Conservation (phyloP, 1,140 invertebrate genomes). For the Amyelois transitella region DNA sequence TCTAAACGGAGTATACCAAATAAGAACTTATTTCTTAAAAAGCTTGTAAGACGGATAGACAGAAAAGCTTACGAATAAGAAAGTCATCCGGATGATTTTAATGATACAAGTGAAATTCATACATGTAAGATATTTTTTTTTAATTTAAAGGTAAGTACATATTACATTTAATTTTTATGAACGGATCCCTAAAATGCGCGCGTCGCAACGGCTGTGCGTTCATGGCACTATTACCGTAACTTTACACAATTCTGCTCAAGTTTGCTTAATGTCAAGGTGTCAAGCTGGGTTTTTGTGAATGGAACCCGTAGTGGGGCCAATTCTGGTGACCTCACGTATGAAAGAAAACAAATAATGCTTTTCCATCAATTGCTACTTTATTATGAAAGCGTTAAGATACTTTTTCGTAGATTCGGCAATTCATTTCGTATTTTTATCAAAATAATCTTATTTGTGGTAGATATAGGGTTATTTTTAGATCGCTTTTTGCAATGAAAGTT, state of each 20-base stretch:
- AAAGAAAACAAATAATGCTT: constrained; percentile 3
- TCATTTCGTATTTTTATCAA: neutral
- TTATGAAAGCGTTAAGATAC: neutral
- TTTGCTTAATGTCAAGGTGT: constrained; percentile 25
- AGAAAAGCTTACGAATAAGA: too few relatives aligned
- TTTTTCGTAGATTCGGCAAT: neutral
- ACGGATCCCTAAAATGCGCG: neutral
- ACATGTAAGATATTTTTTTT: too few relatives aligned
- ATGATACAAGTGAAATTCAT: too few relatives aligned
- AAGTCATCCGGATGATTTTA: too few relatives aligned
- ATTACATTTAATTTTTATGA: neutral
- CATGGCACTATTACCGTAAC: neutral
- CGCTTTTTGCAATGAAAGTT: constrained; percentile 21
- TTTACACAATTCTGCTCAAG: constrained; percentile 10
- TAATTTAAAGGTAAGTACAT: too few relatives aligned
- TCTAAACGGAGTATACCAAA: too few relatives aligned
- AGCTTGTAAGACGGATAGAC: too few relatives aligned
- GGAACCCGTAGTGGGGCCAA: constrained; percentile 2
- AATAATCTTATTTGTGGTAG: constrained; percentile 3
- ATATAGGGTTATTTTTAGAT: constrained; percentile 14
- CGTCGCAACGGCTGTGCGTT: neutral
- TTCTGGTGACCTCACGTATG: constrained; percentile 30
- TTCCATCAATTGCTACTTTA: neutral
- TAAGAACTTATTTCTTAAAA: too few relatives aligned
- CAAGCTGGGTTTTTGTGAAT: constrained; percentile 43